A percentile compares a stretch with the other conserved stretches of the same genome.
phyloP scores from a whole-genome alignment of 1,140 invertebrate genomes.

The Parasteatoda tepidariorum region DNA sequence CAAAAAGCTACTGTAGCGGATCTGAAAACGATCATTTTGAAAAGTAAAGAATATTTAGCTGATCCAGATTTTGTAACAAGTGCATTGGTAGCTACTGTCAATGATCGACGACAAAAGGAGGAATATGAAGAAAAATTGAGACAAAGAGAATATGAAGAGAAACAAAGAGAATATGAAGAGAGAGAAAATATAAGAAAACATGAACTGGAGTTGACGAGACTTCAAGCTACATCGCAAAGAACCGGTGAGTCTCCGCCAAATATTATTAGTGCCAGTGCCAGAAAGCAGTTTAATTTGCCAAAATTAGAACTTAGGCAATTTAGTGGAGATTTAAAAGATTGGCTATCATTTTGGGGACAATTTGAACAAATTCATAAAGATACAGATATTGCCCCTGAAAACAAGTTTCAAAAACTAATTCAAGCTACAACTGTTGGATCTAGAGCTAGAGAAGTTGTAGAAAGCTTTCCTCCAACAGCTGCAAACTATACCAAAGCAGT shows the following conservation, averaged over 20 bases:
- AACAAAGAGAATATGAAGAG: slow-evolving; percentile 6
- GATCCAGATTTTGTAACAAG: slow-evolving; percentile 13
- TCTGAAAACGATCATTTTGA: background rate
- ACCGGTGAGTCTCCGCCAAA: background rate
- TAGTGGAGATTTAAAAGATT: slow-evolving; percentile 9
- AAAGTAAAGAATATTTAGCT: background rate
- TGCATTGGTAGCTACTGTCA: background rate
- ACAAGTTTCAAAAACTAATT: slow-evolving; percentile 9
- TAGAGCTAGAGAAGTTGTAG: background rate
- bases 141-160: background rate
- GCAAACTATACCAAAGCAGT: background rate
- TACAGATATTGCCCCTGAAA: background rate
- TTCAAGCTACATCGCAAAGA: background rate
- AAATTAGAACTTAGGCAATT: slow-evolving; percentile 11
- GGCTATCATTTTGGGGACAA: background rate
- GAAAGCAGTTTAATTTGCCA: background rate
- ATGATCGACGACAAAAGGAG: too few species aligned
- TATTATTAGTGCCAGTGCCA: background rate
- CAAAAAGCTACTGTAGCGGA: background rate
- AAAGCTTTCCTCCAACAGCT: slow-evolving; percentile 1
- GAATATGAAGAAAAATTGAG: too few species aligned
- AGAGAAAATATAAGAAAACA: background rate
- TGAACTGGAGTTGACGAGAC: background rate
- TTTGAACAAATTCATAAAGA: background rate
- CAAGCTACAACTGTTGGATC: background rate